Base-by-base conservation (phyloP, 2,797 vertebrate genomes). In the Graptemys geographica region DNA sequence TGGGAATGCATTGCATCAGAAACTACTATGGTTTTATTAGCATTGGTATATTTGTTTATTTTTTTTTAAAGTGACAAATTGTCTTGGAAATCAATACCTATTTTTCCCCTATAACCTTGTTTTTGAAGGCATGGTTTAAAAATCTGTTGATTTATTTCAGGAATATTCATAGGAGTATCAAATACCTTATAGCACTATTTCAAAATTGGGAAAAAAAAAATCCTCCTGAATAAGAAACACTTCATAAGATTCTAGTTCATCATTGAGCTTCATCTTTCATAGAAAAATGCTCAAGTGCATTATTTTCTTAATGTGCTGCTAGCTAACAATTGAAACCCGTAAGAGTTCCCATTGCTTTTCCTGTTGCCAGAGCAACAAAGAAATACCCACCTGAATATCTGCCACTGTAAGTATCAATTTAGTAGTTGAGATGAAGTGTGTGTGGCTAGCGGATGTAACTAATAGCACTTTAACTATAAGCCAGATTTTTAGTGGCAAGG, bases 281-380 rank as follows among this genome's bases (percentile, higher is more conserved):
- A 93, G 80, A 79, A 92, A 90, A 95, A 92, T 93, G 79, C 91
- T 51, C 2, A 16, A 81, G 86, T 95, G 80, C 87, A 93, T 91
- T 56, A 81, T 86, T 88, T 96, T 95, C 93, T 90, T 83, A 53
- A 90, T 88, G 83, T 94, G 88, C 85, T 87, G 56, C n/a, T 84
- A 88, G 81, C 95, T 95, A 86, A 93, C 96, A 97, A 96, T 27
- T 3, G 81, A 92, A 94, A 90, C 85, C 90, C 85, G 87, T 53
- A 81, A 86, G 62, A 57, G 81, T 6, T 93, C 79, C 88, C 91
- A 82, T 56, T 94, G 89, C 94, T 96, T 52, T 79, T 92, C 87
- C 94, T 86, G 97, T 97, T 98, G 94, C 97, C 93, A 87, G 92
- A 97, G 96, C 96, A 97, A 97, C 94, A 96, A 92, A 96, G 90